Evolutionary conservation across 35 echinoderm and acorn worm species (phyloP).

Genomic region (Stichopus chloronotus): DNA sequence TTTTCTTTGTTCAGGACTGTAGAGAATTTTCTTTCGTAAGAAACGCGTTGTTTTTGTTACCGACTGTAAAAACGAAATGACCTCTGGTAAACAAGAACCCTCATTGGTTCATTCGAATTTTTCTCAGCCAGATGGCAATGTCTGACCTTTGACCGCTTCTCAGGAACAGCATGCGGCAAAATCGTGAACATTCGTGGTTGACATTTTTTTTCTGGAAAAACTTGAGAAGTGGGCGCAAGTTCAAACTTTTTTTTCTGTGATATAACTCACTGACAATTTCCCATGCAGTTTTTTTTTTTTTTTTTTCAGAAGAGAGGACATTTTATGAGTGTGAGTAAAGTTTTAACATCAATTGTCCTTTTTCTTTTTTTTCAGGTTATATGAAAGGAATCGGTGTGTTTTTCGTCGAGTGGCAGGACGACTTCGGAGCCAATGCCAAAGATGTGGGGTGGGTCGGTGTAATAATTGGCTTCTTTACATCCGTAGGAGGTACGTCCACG

Average conservation of each 20-base stretch:
- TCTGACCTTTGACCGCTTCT: background rate
- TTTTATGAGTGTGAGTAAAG: background rate
- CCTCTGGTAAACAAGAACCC: background rate
- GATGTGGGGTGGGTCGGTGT: slow-evolving; percentile 47
- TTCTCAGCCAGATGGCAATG: background rate
- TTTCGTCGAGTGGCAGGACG: slow-evolving; percentile 48
- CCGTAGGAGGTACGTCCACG: slow-evolving; percentile 16
- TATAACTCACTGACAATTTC: background rate
- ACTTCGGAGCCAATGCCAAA: slow-evolving; percentile 53
- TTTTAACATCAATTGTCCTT: background rate
- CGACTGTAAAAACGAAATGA: background rate
- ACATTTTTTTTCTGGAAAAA: too few relatives aligned
- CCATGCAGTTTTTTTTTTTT: background rate
- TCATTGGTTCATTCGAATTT: background rate
- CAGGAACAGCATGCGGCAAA: too few relatives aligned
- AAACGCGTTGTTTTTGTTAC: background rate
- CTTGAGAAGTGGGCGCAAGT: too few relatives aligned
- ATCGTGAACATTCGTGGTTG: too few relatives aligned
- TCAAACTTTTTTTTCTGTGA: too few relatives aligned
- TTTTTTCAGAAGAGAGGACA: background rate
- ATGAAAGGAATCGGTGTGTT: slow-evolving; percentile 54
- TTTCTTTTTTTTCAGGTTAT: slow-evolving; percentile 36
- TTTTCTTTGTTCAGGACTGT: too few relatives aligned
- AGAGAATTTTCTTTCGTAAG: too few relatives aligned
- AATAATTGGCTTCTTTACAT: slow-evolving; percentile 37